Base-by-base conservation (phyloP, 2,797 vertebrate genomes). In the Sandelia bainsii region DNA sequence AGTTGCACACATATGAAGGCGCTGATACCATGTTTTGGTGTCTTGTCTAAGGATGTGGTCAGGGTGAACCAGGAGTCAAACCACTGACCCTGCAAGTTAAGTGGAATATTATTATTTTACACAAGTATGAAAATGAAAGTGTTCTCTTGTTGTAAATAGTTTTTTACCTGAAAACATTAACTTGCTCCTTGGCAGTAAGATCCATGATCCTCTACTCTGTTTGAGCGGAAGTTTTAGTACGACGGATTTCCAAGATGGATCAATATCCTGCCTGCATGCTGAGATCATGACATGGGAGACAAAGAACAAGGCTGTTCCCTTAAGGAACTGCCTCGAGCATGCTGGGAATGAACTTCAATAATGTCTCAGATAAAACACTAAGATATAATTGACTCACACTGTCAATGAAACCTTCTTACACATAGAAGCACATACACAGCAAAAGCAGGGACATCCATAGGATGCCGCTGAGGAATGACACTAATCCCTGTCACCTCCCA, bases 331-430 rank as follows among this genome's bases (percentile, higher is more conserved):
- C 82, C 62, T 65, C 32, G 19, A 81, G 80, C 82, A 57, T 14
- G 60, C 78, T 79, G 79, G 12, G 69, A 63, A 81, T 79, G 58
- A 87, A 83, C 83, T 86, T 89, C 75, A 90, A 61, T 77, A 72
- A 69, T 63, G 46, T 87, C 72, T 75, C 70, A 60, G 14, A 85
- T 86, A 62, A 81, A 90, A 87, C 57, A 63, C 9, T 20, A 65
- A 69, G 62, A 67, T 61, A 62, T 62, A 60, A 70, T 64, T 60
- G 71, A 81, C 64, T 63, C 59, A 32, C 42, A 17, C 39, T 69
- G 75, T 84, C 74, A 85, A 45, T 76, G 67, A 40, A 68, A 63
- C 72, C 58, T 62, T 77, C 11, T 32, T 32, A 64, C 63, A 23
- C 45, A 44, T 50, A 22, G 42, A 73, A 44, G 19, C 67, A 49